Percentiles rank a stretch among this genome's conserved stretches.
Evolutionary conservation across 2,888 invertebrate genomes (phyloP).

Genomic region (Drosophila borborema): DNA sequence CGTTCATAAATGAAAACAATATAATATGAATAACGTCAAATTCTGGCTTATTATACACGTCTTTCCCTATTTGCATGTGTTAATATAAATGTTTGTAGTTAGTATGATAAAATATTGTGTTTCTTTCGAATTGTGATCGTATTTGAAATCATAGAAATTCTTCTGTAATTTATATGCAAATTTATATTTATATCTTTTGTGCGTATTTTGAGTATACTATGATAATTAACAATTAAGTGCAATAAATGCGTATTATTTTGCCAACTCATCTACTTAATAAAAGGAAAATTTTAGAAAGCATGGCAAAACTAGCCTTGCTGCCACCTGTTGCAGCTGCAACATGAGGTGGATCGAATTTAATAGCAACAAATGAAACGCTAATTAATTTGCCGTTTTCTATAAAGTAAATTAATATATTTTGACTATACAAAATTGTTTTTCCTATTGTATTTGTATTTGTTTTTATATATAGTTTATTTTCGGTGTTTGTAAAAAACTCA

Average conservation of each 20-base stretch:
- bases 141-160: slow-evolving; percentile 59
- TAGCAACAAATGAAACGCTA: slow-evolving; percentile 25
- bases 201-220: slow-evolving; percentile 64
- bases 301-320: slow-evolving; percentile 15
- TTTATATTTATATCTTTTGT: slow-evolving; percentile 60
- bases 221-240: slow-evolving; percentile 64
- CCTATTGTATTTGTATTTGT: slow-evolving; percentile 51
- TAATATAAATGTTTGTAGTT: slow-evolving; percentile 62
- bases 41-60: slow-evolving; percentile 51
- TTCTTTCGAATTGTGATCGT: slow-evolving; percentile 69
- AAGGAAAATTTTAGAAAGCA: neutral
- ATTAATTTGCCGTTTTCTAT: slow-evolving; percentile 60
- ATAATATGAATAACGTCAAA: slow-evolving; percentile 37
- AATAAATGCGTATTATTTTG: slow-evolving; percentile 71
- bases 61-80: slow-evolving; percentile 31
- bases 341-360: neutral
- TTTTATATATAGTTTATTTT: slow-evolving; percentile 46
- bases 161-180: slow-evolving; percentile 55
- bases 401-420: slow-evolving; percentile 79
- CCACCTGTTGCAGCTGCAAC: slow-evolving; percentile 36
- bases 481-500: slow-evolving; percentile 62
- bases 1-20: slow-evolving; percentile 46
- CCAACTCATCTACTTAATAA: slow-evolving; percentile 14
- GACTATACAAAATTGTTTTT: slow-evolving; percentile 62
- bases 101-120: slow-evolving; percentile 56